Percentiles rank a stretch among this genome's conserved stretches.
These are phyloP conservation scores for Acanthosoma haemorrhoidale DNA, from an alignment of 2,888 invertebrate genomes.

Conservation along the genomic window DNA sequence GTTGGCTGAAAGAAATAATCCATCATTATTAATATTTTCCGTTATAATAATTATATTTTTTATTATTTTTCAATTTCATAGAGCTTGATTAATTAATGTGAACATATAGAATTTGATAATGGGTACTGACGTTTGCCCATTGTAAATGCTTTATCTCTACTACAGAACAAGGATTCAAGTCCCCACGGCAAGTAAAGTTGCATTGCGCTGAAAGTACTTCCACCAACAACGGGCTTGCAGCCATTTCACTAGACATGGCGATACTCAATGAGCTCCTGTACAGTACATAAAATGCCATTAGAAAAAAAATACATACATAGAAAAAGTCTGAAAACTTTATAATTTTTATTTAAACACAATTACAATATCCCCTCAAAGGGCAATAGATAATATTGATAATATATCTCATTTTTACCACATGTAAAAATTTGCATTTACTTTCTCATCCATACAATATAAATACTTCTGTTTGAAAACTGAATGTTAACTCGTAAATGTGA, in stretches of 20 bases:
- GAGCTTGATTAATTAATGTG: neutral
- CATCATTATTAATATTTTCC: neutral
- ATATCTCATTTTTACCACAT: too few species aligned
- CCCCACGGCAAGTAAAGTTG: constrained; percentile 23
- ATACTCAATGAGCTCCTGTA: constrained; percentile 4
- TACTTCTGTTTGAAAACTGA: too few species aligned
- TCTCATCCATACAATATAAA: too few species aligned
- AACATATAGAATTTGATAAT: neutral
- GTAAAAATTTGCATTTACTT: too few species aligned
- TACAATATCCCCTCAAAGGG: too few species aligned
- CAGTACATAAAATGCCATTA: neutral
- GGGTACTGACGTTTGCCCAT: constrained; percentile 13
- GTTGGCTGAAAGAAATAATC: constrained; percentile 1
- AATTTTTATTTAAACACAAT: too few species aligned
- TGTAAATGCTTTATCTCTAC: constrained; percentile 7
- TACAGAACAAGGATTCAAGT: constrained; percentile 16
- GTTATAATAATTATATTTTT: neutral
- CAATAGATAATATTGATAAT: too few species aligned
- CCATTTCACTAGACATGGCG: constrained; percentile 1
- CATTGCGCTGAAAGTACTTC: constrained; percentile 15
- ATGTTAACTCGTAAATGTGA: too few species aligned
- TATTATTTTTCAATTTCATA: neutral
- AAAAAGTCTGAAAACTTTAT: neutral
- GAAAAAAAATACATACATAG: neutral
- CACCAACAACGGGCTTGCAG: neutral